Evolutionary conservation across 2,113 vertebrate genomes (phyloP).

Genomic region (Cranoglanis bouderius): DNA sequence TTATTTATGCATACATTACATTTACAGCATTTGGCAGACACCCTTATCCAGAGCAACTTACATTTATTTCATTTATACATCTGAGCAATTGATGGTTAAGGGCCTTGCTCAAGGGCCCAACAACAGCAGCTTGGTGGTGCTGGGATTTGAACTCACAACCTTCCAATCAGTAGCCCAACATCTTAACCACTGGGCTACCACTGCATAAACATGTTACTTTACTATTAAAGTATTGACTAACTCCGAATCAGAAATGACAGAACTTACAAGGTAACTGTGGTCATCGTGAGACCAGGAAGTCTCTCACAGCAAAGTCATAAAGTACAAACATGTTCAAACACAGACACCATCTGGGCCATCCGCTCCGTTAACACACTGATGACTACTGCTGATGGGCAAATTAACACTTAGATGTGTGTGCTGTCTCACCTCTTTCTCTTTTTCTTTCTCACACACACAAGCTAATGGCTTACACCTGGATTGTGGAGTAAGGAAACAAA

Average conservation of each 20-base stretch:
- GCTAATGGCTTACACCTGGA: constrained; percentile 62
- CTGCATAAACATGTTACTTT: neutral
- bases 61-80: too few species aligned
- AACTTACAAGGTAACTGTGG: neutral
- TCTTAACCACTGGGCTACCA: too few species aligned
- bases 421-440: constrained; percentile 59
- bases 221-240: neutral
- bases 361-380: constrained; percentile 55
- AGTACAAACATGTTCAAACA: constrained; percentile 58
- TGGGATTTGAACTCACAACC: too few species aligned
- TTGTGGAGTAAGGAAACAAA: constrained; percentile 54
- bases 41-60: too few species aligned
- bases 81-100: too few species aligned
- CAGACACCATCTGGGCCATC: constrained; percentile 61
- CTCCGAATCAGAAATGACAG: neutral
- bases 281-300: constrained; percentile 52
- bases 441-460: constrained; percentile 32
- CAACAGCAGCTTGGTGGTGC: too few species aligned
- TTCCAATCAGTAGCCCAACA: too few species aligned
- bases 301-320: constrained; percentile 40
- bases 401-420: constrained; percentile 67
- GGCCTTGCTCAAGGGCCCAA: too few species aligned
- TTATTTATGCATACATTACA: too few species aligned
- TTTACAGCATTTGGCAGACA: too few species aligned
- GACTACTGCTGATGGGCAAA: constrained; percentile 63